phyloP scores from a whole-genome alignment of 2,888 invertebrate genomes.

The Hartigia nigra region DNA sequence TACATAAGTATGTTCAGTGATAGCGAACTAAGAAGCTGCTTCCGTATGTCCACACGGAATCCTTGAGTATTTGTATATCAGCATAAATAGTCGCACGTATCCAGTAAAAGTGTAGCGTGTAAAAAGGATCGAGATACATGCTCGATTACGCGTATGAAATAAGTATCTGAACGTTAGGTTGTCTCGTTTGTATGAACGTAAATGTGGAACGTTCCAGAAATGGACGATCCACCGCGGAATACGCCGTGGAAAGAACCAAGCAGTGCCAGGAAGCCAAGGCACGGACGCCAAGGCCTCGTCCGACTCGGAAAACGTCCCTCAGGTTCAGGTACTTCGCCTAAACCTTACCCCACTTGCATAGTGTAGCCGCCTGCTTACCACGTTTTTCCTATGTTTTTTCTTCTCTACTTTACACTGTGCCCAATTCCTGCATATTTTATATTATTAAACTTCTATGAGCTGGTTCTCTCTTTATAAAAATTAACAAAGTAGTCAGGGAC shows the following conservation, averaged over 20 bases:
- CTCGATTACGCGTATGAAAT: slow-evolving; percentile 1
- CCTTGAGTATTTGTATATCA: neutral
- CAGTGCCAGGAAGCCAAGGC: slow-evolving; percentile 64
- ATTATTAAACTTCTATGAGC: neutral
- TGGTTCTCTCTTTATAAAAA: neutral
- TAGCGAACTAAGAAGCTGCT: neutral
- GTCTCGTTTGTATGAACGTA: slow-evolving; percentile 49
- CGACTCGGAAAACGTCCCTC: slow-evolving; percentile 64
- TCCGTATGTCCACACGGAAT: neutral
- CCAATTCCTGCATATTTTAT: neutral
- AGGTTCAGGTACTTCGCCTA: slow-evolving; percentile 65
- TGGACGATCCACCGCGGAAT: slow-evolving; percentile 85
- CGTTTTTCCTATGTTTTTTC: slow-evolving; percentile 38
- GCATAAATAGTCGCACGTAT: neutral
- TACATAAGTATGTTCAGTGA: neutral
- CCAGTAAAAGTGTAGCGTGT: neutral
- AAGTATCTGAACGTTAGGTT: slow-evolving; percentile 17
- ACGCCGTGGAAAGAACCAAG: slow-evolving; percentile 73
- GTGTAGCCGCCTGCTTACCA: slow-evolving; percentile 47
- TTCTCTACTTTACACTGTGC: slow-evolving; percentile 22
- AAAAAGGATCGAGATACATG: neutral
- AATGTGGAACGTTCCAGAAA: slow-evolving; percentile 73
- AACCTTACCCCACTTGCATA: slow-evolving; percentile 57
- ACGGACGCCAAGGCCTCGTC: slow-evolving; percentile 63
- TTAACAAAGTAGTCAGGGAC: neutral